Percentiles rank a stretch among this genome's conserved stretches.
These are phyloP conservation scores for Aurelia coerulea DNA, from an alignment of 30 jellyfish, hydroid and myxozoan genomes.

Conservation along the genomic window DNA sequence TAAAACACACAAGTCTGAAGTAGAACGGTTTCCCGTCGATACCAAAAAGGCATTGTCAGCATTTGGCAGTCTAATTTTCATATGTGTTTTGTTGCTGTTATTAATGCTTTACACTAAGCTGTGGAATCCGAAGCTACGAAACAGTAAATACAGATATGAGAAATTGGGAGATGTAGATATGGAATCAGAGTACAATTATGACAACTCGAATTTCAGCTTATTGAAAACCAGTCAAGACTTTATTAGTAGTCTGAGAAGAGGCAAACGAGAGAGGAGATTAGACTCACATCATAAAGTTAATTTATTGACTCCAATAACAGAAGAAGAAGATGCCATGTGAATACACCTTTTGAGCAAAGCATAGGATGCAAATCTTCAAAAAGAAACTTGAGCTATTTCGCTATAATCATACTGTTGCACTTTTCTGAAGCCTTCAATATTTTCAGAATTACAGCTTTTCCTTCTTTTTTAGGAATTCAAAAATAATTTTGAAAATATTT, in stretches of 20 bases:
- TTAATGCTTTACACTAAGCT: conserved; percentile 69
- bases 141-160: not conserved
- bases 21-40: conserved; percentile 39
- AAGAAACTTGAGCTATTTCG: too few relatives aligned
- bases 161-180: conserved; percentile 23
- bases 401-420: too few relatives aligned
- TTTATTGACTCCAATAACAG: conserved; percentile 77
- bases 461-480: too few relatives aligned
- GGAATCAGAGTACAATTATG: conserved; percentile 16
- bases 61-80: conserved; percentile 71
- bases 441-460: too few relatives aligned
- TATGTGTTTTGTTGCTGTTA: conserved; percentile 51
- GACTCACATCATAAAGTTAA: conserved; percentile 46
- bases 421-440: too few relatives aligned
- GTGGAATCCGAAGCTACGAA: conserved; percentile 41
- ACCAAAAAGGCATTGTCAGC: conserved; percentile 79
- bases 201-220: conserved; percentile 56
- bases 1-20: conserved; percentile 11
- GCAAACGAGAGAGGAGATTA: conserved; percentile 40
- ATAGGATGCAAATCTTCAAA: too few relatives aligned
- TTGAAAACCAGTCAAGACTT: conserved; percentile 82
- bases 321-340: conserved; percentile 42
- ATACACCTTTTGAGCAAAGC: too few relatives aligned
- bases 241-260: conserved; percentile 53
- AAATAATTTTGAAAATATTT: too few relatives aligned